Evolutionary conservation across 2,888 invertebrate species (phyloP), one percentile per base, ranked within the genome.

Genomic region (Fissipunctia ypsillon): DNA sequence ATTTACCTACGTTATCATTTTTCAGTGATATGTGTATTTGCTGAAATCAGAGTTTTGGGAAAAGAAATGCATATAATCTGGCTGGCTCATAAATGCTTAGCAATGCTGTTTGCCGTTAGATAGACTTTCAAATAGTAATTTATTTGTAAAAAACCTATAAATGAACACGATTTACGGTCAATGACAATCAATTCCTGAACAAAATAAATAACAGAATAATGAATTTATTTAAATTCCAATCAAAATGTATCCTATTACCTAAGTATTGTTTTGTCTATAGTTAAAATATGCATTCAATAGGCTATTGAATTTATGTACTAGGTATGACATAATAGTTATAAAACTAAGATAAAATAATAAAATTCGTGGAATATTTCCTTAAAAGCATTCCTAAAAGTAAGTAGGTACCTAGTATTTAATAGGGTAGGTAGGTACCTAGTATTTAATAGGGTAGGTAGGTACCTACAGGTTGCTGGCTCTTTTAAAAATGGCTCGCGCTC

Each of bases 1-100:
- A 63, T 82, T 52, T 63, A 31, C 12, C 7, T 67, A n/a, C 7
- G 28, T 78, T 72, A 78, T 73, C 54, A n/a, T 64, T 56, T 66
- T 2, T 65, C 25, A 48, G 25, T 67, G 31, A 38, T 45, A 41
- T 72, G 31, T 76, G 14, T 5, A 48, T 50, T 69, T 57, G 43
- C 45, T 54, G 9, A 56, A 74, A 61, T 63, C 56, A 28, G 48
- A 63, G 31, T 45, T 81, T 66, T 48, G 10, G 9, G 41, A 25
- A 28, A 28, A 50, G 0, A 14, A 14, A 57, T n/a, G 66, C 16
- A 35, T 76, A 59, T 28, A n/a, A 22, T 41, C 22, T 64, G 31
- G 31, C 7, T 25, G 41, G 7, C 16, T 57, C n/a, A 48, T 61
- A 25, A 5, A n/a, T 38, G 5, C 10, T 60, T 25, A 25, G 25